A percentile compares a stretch with the other conserved stretches of the same genome.
phyloP scores from a whole-genome alignment of 2,888 invertebrate genomes.

The Morpho achilles region DNA sequence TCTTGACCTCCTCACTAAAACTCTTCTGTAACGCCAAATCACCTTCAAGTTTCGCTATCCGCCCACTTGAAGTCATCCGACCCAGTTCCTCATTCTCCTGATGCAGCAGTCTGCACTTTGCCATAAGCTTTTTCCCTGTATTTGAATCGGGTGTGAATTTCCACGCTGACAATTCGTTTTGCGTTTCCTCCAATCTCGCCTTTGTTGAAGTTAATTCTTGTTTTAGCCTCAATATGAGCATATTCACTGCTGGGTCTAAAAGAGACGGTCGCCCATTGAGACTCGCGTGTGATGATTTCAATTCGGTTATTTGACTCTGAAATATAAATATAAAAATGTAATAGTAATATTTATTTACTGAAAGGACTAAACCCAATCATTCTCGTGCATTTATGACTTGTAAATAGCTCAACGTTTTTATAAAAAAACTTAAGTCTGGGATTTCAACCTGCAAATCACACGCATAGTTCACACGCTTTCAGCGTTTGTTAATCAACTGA shows the following conservation, averaged over 20 bases:
- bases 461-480: too few species aligned
- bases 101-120: conserved; percentile 95
- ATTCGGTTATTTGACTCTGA: conserved; percentile 95
- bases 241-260: conserved; percentile 97
- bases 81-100: conserved; percentile 99
- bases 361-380: too few species aligned
- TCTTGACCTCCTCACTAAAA: conserved; percentile 97
- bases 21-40: conserved; percentile 97
- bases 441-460: too few species aligned
- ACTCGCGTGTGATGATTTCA: conserved; percentile 93
- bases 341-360: not conserved
- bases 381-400: too few species aligned
- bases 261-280: conserved; percentile 85
- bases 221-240: conserved; percentile 93
- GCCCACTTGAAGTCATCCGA: conserved; percentile 95
- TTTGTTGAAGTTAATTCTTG: conserved; percentile 94
- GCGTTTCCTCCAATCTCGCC: conserved; percentile 96
- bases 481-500: too few species aligned
- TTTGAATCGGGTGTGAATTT: conserved; percentile 99
- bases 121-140: conserved; percentile 98
- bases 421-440: too few species aligned
- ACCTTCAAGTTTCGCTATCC: conserved; percentile 96
- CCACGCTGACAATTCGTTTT: conserved; percentile 98
- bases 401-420: too few species aligned
- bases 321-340: conserved; percentile 8